Conservation (phyloP, 2,113 vertebrate species). For the Ophthalmolycus amberensis region DNA sequence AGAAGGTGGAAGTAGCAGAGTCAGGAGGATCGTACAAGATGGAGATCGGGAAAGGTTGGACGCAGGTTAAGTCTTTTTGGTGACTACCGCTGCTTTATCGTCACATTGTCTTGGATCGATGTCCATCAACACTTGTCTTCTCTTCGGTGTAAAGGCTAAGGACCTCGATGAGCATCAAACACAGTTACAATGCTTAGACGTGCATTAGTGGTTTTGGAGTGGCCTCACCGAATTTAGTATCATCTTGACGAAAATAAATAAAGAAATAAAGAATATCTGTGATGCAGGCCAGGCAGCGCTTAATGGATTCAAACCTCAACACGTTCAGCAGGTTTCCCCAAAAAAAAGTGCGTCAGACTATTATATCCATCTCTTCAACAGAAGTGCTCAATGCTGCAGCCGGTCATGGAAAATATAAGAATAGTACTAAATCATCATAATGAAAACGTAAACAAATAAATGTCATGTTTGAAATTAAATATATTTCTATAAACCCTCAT, state of each 20-base stretch:
- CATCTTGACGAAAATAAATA: constrained; percentile 21
- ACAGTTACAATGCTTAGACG: constrained; percentile 35
- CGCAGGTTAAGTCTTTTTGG: constrained; percentile 18
- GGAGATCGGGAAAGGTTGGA: background rate
- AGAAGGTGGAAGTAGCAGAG: constrained; percentile 21
- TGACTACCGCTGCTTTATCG: constrained; percentile 27
- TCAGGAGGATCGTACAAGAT: constrained; percentile 2
- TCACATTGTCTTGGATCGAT: constrained; percentile 63
- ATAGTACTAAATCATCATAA: too few species aligned
- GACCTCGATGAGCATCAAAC: constrained; percentile 61
- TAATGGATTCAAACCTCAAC: constrained; percentile 39
- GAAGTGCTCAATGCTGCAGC: background rate
- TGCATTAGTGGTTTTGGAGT: constrained; percentile 73
- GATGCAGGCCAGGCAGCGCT: background rate
- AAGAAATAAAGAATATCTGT: background rate
- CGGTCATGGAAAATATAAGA: background rate
- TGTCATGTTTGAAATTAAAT: background rate
- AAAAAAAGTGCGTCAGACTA: constrained; percentile 13
- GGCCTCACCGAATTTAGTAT: constrained; percentile 55
- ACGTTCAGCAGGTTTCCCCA: background rate
- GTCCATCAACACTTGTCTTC: constrained; percentile 63
- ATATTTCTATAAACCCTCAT: background rate
- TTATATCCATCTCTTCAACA: background rate
- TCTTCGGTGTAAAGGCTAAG: constrained; percentile 60
- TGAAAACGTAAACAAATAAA: background rate